phyloP scores from a whole-genome alignment of 2,113 vertebrate species.

The Felis chaus region DNA sequence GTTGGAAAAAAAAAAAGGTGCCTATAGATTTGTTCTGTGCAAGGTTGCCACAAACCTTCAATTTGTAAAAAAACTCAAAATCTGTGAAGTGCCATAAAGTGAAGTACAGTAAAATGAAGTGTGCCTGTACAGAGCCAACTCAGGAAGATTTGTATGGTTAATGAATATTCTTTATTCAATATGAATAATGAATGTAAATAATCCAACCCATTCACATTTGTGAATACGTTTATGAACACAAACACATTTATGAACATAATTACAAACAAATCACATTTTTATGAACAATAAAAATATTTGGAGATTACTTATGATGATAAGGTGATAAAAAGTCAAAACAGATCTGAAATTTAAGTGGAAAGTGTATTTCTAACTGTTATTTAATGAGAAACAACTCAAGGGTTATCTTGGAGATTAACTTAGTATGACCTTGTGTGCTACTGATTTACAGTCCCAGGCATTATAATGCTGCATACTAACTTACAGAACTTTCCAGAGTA shows the following conservation, averaged over 20 bases:
- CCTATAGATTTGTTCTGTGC: background rate
- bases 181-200: background rate
- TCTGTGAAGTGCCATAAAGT: background rate
- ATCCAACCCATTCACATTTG: background rate
- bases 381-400: background rate
- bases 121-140: background rate
- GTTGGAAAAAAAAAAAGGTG: background rate
- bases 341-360: background rate
- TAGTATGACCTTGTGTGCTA: background rate
- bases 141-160: background rate
- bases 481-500: background rate
- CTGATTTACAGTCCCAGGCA: background rate
- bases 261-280: background rate
- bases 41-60: background rate
- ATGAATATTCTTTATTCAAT: background rate
- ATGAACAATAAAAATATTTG: background rate
- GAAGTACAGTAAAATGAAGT: background rate
- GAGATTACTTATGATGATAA: background rate
- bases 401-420: background rate
- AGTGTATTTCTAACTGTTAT: background rate
- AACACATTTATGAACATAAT: background rate
- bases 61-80: background rate
- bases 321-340: background rate
- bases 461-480: background rate
- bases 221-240: background rate